A percentile compares a stretch with the other conserved stretches of the same genome.
phyloP scores from a whole-genome alignment of 2,797 vertebrate species.

The Leptodactylus fallax region DNA sequence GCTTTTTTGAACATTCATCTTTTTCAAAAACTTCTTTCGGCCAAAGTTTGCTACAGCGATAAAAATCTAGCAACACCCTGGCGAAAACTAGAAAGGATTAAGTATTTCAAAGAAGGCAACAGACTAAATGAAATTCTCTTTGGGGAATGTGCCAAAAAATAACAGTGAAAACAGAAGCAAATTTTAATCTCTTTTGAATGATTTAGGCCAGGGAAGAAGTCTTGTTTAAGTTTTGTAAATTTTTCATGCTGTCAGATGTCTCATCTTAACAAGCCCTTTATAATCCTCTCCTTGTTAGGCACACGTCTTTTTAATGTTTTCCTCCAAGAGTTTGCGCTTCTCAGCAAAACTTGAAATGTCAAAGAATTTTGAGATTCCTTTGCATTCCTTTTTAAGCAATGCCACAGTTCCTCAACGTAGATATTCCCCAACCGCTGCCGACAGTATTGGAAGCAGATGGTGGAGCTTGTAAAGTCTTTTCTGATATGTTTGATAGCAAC shows the following conservation, averaged over 20 bases:
- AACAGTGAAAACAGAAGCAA: constrained; percentile 31
- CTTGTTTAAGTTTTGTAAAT: constrained; percentile 55
- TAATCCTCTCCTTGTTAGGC: constrained; percentile 57
- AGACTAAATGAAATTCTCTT: constrained; percentile 17
- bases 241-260: constrained; percentile 54
- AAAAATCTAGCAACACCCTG: neutral
- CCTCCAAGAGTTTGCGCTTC: constrained; percentile 42
- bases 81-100: constrained; percentile 37
- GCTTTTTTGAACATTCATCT: neutral
- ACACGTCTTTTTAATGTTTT: constrained; percentile 44
- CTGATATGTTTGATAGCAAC: constrained; percentile 53
- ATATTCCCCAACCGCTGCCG: constrained; percentile 43
- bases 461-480: constrained; percentile 32
- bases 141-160: constrained; percentile 20
- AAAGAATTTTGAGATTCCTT: constrained; percentile 45
- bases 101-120: constrained; percentile 26
- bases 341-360: constrained; percentile 57
- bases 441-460: constrained; percentile 57
- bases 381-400: constrained; percentile 27
- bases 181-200: constrained; percentile 43
- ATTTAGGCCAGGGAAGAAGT: constrained; percentile 35
- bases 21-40: constrained; percentile 8
- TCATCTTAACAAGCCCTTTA: constrained; percentile 42
- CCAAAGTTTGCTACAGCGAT: neutral
- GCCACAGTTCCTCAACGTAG: constrained; percentile 34